A percentile compares a stretch with the other conserved stretches of the same genome.
Conservation (phyloP, 1,140 invertebrate genomes). For the Hestina assimilis region DNA sequence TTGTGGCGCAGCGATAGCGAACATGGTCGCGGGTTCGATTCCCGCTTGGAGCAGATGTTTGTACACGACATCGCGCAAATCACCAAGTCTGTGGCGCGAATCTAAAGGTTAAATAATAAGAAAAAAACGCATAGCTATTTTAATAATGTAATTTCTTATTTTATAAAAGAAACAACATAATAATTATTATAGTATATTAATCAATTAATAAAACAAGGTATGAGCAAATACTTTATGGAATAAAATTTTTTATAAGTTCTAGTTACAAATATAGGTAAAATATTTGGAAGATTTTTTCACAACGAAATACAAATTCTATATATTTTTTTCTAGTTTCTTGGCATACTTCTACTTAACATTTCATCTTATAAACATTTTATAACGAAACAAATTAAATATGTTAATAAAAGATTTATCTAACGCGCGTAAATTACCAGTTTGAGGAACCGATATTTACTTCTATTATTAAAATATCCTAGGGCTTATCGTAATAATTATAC, state of each 20-base stretch:
- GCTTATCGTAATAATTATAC: conserved; percentile 3
- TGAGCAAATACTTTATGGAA: background rate
- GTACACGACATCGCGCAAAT: too few relatives aligned
- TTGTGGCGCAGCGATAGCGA: too few relatives aligned
- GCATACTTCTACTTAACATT: too few relatives aligned
- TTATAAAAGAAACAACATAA: background rate
- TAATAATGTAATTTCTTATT: too few relatives aligned
- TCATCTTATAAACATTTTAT: too few relatives aligned
- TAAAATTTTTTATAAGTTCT: background rate
- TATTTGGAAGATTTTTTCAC: background rate
- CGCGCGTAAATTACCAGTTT: background rate
- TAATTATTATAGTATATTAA: background rate
- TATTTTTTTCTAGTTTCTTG: too few relatives aligned
- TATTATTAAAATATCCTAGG: conserved; percentile 1
- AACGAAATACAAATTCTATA: background rate
- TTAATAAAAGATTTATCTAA: too few relatives aligned
- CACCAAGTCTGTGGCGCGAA: too few relatives aligned
- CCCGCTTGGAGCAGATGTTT: too few relatives aligned
- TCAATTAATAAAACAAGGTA: background rate
- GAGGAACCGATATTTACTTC: background rate
- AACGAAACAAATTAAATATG: too few relatives aligned
- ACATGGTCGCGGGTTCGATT: too few relatives aligned
- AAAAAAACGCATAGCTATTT: background rate
- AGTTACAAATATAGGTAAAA: background rate
- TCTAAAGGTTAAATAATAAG: too few relatives aligned